phyloP scores from a whole-genome alignment of 1,140 invertebrate species.

The Aphelenchoides fujianensis region DNA sequence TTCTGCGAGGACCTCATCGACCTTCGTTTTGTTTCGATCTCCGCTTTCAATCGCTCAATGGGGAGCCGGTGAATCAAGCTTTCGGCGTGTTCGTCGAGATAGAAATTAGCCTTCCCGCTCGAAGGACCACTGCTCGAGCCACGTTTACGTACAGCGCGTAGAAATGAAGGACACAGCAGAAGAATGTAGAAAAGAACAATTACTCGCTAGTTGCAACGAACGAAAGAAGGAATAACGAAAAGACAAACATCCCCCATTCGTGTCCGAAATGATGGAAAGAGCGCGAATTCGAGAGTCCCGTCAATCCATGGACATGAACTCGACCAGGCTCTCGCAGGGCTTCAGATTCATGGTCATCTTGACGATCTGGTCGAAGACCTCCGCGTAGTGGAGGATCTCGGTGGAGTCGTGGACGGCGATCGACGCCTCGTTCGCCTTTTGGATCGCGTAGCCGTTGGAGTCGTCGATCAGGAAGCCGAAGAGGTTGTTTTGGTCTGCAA shows the following conservation, averaged over 20 bases:
- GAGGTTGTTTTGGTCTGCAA: neutral
- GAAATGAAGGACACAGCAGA: neutral
- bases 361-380: conserved; percentile 7
- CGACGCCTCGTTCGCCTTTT: neutral
- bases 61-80: too few relatives aligned
- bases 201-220: neutral
- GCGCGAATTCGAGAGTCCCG: neutral
- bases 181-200: neutral
- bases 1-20: too few relatives aligned
- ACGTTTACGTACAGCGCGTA: neutral
- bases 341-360: neutral
- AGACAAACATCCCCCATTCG: neutral
- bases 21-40: too few relatives aligned
- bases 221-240: neutral
- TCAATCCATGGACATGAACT: neutral
- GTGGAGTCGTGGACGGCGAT: neutral
- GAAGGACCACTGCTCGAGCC: too few relatives aligned
- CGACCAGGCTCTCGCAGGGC: conserved; percentile 19
- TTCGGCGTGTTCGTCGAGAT: too few relatives aligned
- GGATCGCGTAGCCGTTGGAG: neutral
- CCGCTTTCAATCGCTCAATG: too few relatives aligned
- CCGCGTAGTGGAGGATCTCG: neutral
- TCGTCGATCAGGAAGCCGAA: conserved; percentile 8
- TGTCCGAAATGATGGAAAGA: neutral
- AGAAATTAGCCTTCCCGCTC: too few relatives aligned